Percentiles rank a stretch among this genome's conserved stretches.
These are phyloP conservation scores for Mesaphorura yosii DNA, from an alignment of 1,140 invertebrate species.

Conservation along the genomic window DNA sequence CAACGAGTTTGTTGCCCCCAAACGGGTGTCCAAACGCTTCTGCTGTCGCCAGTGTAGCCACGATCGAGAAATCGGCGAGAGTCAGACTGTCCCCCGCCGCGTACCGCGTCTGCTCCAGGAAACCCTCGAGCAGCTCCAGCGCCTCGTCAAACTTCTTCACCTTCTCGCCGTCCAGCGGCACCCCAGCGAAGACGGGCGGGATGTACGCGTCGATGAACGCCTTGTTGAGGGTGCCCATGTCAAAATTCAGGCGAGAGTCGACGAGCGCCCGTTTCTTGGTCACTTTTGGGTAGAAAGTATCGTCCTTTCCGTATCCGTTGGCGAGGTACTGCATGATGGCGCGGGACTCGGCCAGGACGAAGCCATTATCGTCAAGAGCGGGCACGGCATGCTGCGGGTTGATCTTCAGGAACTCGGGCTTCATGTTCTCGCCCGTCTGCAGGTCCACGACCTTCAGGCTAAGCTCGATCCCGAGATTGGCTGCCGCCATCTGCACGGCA, in stretches of 20 bases:
- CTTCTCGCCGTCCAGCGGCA: conserved; percentile 29
- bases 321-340: conserved; percentile 48
- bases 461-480: conserved; percentile 55
- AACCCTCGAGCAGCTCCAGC: conserved; percentile 31
- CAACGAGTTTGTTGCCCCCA: conserved; percentile 50
- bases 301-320: conserved; percentile 57
- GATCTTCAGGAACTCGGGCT: conserved; percentile 59
- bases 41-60: conserved; percentile 22
- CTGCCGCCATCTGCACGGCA: conserved; percentile 49
- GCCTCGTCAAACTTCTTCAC: conserved; percentile 32
- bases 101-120: conserved; percentile 31
- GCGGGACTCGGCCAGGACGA: conserved; percentile 47
- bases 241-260: conserved; percentile 61
- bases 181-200: conserved; percentile 31
- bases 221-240: conserved; percentile 51
- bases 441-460: conserved; percentile 55
- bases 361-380: conserved; percentile 52
- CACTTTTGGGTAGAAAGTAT: conserved; percentile 55
- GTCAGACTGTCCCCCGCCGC: conserved; percentile 43
- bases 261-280: conserved; percentile 53
- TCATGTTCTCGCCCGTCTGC: conserved; percentile 53
- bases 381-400: conserved; percentile 59
- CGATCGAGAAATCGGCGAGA: conserved; percentile 45
- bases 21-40: conserved; percentile 55
- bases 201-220: conserved; percentile 53